These are phyloP conservation scores for Myripristis jacobus DNA, from an alignment of 2,797 vertebrate species.

Conservation along the genomic window DNA sequence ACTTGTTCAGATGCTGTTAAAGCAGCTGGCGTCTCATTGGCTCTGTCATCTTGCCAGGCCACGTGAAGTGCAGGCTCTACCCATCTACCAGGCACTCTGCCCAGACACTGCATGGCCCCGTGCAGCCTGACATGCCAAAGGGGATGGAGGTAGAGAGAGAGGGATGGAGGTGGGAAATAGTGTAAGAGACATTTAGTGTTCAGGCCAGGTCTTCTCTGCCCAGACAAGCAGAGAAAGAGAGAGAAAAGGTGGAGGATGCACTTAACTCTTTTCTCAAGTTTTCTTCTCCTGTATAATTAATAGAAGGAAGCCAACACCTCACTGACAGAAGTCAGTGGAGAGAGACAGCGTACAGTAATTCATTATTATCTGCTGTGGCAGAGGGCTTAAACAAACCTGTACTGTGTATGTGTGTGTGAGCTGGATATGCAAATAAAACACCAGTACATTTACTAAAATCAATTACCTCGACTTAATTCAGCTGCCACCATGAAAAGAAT, in stretches of 20 bases:
- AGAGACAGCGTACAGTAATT: neutral
- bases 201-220: too few relatives aligned
- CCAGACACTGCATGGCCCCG: too few relatives aligned
- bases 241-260: neutral
- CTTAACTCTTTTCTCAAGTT: neutral
- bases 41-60: constrained; percentile 35
- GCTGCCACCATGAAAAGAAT: too few relatives aligned
- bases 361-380: neutral
- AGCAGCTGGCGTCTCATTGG: constrained; percentile 35
- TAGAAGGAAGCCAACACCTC: neutral
- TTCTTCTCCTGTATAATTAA: constrained; percentile 21
- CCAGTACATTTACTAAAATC: too few relatives aligned
- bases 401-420: too few relatives aligned
- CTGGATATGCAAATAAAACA: too few relatives aligned
- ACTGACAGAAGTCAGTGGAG: neutral
- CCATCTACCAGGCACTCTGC: neutral
- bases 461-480: too few relatives aligned
- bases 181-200: constrained; percentile 25
- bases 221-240: neutral
- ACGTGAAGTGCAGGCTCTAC: constrained; percentile 4
- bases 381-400: neutral
- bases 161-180: neutral
- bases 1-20: constrained; percentile 25
- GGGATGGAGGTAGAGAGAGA: neutral
- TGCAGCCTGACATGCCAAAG: neutral